These are phyloP conservation scores for Agrotis puta DNA, from an alignment of 2,888 invertebrate species.

Conservation along the genomic window DNA sequence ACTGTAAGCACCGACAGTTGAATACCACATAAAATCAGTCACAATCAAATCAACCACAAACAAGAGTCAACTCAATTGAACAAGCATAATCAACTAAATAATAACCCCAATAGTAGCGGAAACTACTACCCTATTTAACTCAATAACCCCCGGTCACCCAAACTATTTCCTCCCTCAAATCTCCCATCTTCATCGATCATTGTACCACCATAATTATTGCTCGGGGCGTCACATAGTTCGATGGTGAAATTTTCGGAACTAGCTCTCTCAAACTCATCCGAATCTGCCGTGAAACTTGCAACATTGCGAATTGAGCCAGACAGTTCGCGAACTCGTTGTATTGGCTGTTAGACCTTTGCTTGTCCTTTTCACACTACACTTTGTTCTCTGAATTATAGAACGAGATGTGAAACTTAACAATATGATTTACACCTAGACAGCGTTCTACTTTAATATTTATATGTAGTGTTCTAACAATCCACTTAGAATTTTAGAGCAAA, in stretches of 20 bases:
- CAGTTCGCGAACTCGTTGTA: constrained; percentile 78
- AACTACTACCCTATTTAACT: constrained; percentile 37
- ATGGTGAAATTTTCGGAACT: constrained; percentile 56
- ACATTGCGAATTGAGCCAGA: constrained; percentile 74
- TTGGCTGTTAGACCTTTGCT: constrained; percentile 73
- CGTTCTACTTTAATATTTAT: neutral
- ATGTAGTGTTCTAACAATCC: neutral
- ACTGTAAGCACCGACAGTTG: neutral
- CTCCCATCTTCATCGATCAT: constrained; percentile 26
- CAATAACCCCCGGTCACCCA: constrained; percentile 58
- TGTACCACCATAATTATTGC: constrained; percentile 36
- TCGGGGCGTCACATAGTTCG: constrained; percentile 71
- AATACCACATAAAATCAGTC: neutral
- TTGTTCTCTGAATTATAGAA: constrained; percentile 26
- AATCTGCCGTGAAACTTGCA: constrained; percentile 80
- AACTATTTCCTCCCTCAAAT: constrained; percentile 39
- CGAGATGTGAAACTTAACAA: neutral
- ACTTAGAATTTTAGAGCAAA: neutral
- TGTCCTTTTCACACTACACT: constrained; percentile 68
- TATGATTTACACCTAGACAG: constrained; percentile 1
- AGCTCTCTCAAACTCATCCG: constrained; percentile 70
- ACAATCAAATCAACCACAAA: constrained; percentile 3
- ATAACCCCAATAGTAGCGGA: constrained; percentile 16
- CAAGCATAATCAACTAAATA: constrained; percentile 21
- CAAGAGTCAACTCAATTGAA: constrained; percentile 5